phyloP scores from a whole-genome alignment of 1,140 invertebrate genomes.

The Drosophila biarmipes region DNA sequence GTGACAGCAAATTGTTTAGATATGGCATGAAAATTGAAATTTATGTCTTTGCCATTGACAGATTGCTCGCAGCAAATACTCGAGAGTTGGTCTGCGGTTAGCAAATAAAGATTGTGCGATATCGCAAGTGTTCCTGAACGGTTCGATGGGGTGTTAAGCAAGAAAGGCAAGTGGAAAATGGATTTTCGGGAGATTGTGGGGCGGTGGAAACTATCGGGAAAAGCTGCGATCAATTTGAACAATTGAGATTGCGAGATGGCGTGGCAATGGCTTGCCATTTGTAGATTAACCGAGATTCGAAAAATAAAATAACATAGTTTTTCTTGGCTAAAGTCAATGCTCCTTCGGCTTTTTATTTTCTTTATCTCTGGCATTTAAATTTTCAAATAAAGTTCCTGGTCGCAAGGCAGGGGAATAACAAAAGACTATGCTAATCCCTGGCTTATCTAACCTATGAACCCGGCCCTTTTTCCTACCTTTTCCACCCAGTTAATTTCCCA shows the following conservation, averaged over 20 bases:
- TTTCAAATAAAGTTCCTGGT: conserved; percentile 17
- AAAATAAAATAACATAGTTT: no score
- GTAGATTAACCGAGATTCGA: conserved; percentile 8
- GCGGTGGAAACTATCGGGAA: neutral
- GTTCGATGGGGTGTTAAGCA: conserved; percentile 27
- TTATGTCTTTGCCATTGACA: conserved; percentile 73
- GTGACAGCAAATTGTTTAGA: conserved; percentile 74
- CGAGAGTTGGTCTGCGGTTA: conserved; percentile 42
- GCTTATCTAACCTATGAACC: conserved; percentile 43
- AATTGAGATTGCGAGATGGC: conserved; percentile 16
- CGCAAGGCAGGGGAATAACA: conserved; percentile 8
- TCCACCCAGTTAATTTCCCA: conserved; percentile 64
- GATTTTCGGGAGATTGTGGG: conserved; percentile 15
- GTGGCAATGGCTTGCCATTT: conserved; percentile 11
- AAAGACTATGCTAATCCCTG: conserved; percentile 49
- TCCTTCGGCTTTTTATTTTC: neutral
- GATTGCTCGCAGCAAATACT: conserved; percentile 59
- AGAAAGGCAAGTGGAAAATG: conserved; percentile 28
- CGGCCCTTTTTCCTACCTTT: conserved; percentile 1
- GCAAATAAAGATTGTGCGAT: conserved; percentile 53
- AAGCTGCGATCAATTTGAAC: conserved; percentile 10
- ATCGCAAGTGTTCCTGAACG: conserved; percentile 9
- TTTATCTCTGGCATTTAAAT: conserved; percentile 1
- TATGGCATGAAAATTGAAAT: conserved; percentile 80
- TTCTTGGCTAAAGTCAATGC: neutral